Percentiles rank a stretch among this genome's conserved stretches.
Evolutionary conservation across 2,797 vertebrate genomes (phyloP).

Genomic region (Taenioides sp.): DNA sequence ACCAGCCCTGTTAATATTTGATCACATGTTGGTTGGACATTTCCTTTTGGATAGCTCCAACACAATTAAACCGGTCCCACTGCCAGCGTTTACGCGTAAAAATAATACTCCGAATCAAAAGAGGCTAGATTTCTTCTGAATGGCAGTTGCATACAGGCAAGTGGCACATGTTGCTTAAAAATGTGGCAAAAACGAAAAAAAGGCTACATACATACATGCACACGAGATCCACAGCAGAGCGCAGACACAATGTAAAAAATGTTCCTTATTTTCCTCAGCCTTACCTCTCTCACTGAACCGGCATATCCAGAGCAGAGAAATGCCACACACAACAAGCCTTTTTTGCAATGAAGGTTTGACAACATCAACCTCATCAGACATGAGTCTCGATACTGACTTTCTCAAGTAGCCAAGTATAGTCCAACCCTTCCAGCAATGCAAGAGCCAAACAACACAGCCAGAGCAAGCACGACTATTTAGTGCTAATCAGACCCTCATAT

Average conservation of each 20-base stretch:
- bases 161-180: constrained; percentile 78
- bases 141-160: constrained; percentile 42
- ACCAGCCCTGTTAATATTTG: constrained; percentile 87
- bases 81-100: constrained; percentile 14
- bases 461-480: constrained; percentile 78
- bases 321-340: constrained; percentile 65
- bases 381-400: constrained; percentile 70
- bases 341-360: constrained; percentile 68
- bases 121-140: constrained; percentile 44
- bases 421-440: constrained; percentile 74
- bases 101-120: constrained; percentile 6
- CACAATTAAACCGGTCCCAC: constrained; percentile 35
- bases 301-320: constrained; percentile 69
- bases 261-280: constrained; percentile 30
- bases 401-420: constrained; percentile 74
- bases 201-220: constrained; percentile 64
- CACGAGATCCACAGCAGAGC: constrained; percentile 68
- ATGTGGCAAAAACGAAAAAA: constrained; percentile 52
- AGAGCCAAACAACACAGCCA: constrained; percentile 54
- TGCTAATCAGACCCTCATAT: constrained; percentile 67
- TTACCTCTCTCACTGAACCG: constrained; percentile 70
- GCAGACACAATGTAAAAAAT: constrained; percentile 64
- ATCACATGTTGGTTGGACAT: constrained; percentile 88
- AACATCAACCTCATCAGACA: constrained; percentile 71
- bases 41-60: constrained; percentile 75